A percentile compares a stretch with the other conserved stretches of the same genome.
Evolutionary conservation across 2,113 vertebrate genomes (phyloP).

Genomic region (Gymnobelideus leadbeateri): DNA sequence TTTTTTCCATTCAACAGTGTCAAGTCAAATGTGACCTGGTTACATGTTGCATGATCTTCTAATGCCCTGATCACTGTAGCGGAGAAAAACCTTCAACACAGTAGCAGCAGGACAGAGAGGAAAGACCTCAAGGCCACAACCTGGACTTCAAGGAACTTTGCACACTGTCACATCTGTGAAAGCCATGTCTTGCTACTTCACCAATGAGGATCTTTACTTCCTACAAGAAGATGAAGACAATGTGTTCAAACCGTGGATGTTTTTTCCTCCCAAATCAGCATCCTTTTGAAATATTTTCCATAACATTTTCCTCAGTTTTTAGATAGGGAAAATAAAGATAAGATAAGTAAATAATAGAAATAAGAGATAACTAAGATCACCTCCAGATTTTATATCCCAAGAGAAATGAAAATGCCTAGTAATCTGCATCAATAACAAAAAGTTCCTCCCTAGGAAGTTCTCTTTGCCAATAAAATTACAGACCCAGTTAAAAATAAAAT

Average conservation of each 20-base stretch:
- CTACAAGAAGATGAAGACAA: background rate
- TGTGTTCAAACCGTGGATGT: background rate
- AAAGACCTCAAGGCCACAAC: background rate
- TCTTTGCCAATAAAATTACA: background rate
- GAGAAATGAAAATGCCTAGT: background rate
- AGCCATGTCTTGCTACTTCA: background rate
- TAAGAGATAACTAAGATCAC: background rate
- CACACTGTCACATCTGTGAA: background rate
- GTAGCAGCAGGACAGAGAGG: background rate
- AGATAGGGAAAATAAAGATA: background rate
- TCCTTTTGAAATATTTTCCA: background rate
- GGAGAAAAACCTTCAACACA: conserved; percentile 31
- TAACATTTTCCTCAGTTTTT: background rate
- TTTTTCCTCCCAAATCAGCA: background rate
- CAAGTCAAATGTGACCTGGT: conserved; percentile 10
- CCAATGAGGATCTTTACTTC: background rate
- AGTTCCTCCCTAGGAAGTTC: background rate
- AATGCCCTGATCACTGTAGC: background rate
- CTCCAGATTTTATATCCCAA: background rate
- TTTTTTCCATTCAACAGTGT: background rate
- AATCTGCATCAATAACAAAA: background rate
- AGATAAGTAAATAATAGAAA: background rate
- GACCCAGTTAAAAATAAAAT: no score
- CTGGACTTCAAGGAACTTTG: conserved; percentile 8
- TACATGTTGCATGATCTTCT: conserved; percentile 12